phyloP scores from a whole-genome alignment of 2,888 invertebrate genomes.

The Andrena fulva region DNA sequence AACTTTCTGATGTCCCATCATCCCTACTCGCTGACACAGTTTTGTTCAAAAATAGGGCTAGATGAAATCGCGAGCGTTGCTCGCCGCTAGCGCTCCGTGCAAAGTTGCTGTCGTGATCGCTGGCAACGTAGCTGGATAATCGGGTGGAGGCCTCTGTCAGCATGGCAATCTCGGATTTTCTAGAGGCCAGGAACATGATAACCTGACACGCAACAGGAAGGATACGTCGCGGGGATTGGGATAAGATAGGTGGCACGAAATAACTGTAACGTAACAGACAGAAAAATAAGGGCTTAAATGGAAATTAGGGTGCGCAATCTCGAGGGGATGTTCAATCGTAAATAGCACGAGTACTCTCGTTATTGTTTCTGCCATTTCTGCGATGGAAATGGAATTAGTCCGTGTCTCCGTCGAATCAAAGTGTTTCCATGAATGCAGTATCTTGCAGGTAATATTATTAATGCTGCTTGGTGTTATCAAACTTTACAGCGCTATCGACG shows the following conservation, averaged over 20 bases:
- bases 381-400: background rate
- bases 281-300: slow-evolving; percentile 35
- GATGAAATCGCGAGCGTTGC: slow-evolving; percentile 38
- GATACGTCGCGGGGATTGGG: slow-evolving; percentile 52
- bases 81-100: slow-evolving; percentile 25
- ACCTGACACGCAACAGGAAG: slow-evolving; percentile 64
- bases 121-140: slow-evolving; percentile 54
- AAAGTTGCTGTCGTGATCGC: slow-evolving; percentile 33
- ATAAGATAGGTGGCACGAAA: slow-evolving; percentile 51
- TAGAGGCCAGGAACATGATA: slow-evolving; percentile 55
- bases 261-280: slow-evolving; percentile 22
- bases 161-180: slow-evolving; percentile 54
- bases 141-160: slow-evolving; percentile 53
- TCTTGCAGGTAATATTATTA: no score
- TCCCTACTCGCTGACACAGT: slow-evolving; percentile 26
- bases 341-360: background rate
- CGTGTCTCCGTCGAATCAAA: background rate
- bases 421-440: background rate
- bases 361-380: background rate
- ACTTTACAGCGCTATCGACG: no score
- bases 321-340: background rate
- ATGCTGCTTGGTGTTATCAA: no score
- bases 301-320: slow-evolving; percentile 29
- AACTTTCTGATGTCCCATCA: slow-evolving; percentile 23
- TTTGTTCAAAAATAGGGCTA: slow-evolving; percentile 31